Evolutionary conservation across 2,888 invertebrate genomes (phyloP).

Genomic region (Oscheius sp.): DNA sequence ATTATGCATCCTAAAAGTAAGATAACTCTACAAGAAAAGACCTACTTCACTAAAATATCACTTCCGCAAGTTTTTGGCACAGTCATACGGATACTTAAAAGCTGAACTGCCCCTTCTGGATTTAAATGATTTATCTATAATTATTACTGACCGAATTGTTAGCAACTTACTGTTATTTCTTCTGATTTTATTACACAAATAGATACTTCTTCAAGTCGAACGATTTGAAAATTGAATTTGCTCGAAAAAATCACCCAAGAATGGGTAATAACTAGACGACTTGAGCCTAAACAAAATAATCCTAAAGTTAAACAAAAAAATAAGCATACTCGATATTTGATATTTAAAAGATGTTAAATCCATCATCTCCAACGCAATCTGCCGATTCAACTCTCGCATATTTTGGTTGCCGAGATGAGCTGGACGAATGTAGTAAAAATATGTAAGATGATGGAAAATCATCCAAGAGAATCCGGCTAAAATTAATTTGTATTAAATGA

Average conservation of each 20-base stretch:
- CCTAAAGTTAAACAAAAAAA: not conserved
- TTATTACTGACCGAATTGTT: constrained; percentile 72
- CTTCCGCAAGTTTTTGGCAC: not conserved
- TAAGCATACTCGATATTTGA: constrained; percentile 17
- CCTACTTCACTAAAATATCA: constrained; percentile 16
- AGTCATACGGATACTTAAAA: constrained; percentile 6
- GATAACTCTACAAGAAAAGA: not conserved
- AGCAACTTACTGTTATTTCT: constrained; percentile 5
- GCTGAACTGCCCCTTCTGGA: constrained; percentile 22
- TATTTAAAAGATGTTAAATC: constrained; percentile 7
- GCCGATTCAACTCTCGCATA: not conserved
- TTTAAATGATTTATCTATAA: constrained; percentile 22
- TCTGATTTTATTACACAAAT: constrained; percentile 4
- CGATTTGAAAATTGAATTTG: constrained; percentile 12
- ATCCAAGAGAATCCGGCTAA: not conserved
- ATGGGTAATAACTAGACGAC: constrained; percentile 1
- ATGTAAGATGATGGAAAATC: not conserved
- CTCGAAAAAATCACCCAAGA: constrained; percentile 16
- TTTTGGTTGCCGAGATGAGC: not conserved
- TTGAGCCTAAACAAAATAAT: constrained; percentile 2
- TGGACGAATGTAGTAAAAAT: constrained; percentile 6
- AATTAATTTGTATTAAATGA: not conserved
- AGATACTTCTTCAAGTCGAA: not conserved
- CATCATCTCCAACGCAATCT: not conserved
- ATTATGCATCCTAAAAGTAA: constrained; percentile 11